phyloP scores from a whole-genome alignment of 2,888 invertebrate genomes.

The Lutraria lutraria region DNA sequence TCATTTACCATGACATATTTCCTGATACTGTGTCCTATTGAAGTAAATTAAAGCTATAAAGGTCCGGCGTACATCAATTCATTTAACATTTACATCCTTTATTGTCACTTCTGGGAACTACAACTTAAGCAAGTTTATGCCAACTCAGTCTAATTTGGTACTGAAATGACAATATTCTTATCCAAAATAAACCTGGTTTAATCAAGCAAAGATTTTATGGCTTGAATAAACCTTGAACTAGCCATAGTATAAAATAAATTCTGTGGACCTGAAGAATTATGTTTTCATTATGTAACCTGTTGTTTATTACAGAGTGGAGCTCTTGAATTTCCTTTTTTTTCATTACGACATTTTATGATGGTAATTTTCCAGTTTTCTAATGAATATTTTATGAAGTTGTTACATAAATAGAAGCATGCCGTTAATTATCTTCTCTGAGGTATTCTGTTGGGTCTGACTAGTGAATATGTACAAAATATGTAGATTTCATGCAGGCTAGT shows the following conservation, averaged over 20 bases:
- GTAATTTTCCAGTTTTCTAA: slow-evolving; percentile 20
- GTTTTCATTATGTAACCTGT: background rate
- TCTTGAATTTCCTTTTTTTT: slow-evolving; percentile 1
- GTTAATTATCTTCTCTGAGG: slow-evolving; percentile 13
- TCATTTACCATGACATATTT: slow-evolving; percentile 19
- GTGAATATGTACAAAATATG: slow-evolving; percentile 20
- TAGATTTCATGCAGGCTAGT: background rate
- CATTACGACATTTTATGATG: background rate
- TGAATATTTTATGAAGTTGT: slow-evolving; percentile 15
- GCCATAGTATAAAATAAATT: background rate
- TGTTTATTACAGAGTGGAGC: background rate
- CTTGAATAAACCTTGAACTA: background rate
- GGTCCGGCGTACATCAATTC: background rate
- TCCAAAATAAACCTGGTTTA: slow-evolving; percentile 22
- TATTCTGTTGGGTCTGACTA: background rate
- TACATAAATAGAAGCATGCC: slow-evolving; percentile 13
- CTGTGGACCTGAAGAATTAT: background rate
- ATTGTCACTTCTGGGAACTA: slow-evolving; percentile 6
- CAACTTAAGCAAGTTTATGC: background rate
- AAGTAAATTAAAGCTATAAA: slow-evolving; percentile 18
- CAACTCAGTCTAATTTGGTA: background rate
- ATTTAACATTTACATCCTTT: background rate
- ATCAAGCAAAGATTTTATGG: background rate
- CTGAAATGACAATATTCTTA: background rate
- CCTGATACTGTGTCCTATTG: background rate